Evolutionary conservation across 2,888 invertebrate genomes (phyloP).

Genomic region (Acronicta alni): DNA sequence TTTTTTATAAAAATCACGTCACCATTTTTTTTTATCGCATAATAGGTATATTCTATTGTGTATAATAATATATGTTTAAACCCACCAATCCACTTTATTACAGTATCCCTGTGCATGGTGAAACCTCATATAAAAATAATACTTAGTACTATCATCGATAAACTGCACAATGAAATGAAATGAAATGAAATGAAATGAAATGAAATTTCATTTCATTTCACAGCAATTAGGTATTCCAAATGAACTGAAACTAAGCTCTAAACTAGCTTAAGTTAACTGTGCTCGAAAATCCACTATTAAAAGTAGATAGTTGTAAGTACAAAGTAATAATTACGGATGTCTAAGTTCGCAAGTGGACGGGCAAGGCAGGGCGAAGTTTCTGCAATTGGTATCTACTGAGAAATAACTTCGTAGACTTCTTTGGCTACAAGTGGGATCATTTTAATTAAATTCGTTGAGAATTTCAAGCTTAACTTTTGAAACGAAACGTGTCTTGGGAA

Average conservation of each 20-base stretch:
- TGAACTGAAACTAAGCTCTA: conserved; percentile 38
- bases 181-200: too few relatives aligned
- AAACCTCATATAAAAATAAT: too few relatives aligned
- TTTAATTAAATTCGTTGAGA: conserved; percentile 76
- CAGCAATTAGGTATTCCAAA: conserved; percentile 46
- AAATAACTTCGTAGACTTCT: conserved; percentile 67
- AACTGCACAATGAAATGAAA: too few relatives aligned
- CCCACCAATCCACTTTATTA: too few relatives aligned
- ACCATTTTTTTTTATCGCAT: too few relatives aligned
- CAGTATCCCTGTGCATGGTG: too few relatives aligned
- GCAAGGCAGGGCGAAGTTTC: conserved; percentile 63
- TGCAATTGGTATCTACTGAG: conserved; percentile 69
- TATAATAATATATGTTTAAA: too few relatives aligned
- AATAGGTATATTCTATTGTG: too few relatives aligned
- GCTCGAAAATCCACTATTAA: conserved; percentile 40
- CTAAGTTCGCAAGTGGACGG: conserved; percentile 54
- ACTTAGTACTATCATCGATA: conserved; percentile 15
- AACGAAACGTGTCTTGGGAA: conserved; percentile 47
- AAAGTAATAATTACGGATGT: conserved; percentile 64
- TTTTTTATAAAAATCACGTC: too few relatives aligned
- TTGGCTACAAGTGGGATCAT: conserved; percentile 66
- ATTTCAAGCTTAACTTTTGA: conserved; percentile 65
- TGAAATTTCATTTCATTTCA: conserved; percentile 19
- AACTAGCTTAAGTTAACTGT: conserved; percentile 41
- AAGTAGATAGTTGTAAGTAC: conserved; percentile 50